Evolutionary conservation across 2,113 vertebrate species (phyloP).

Genomic region (Cebus imitator): DNA sequence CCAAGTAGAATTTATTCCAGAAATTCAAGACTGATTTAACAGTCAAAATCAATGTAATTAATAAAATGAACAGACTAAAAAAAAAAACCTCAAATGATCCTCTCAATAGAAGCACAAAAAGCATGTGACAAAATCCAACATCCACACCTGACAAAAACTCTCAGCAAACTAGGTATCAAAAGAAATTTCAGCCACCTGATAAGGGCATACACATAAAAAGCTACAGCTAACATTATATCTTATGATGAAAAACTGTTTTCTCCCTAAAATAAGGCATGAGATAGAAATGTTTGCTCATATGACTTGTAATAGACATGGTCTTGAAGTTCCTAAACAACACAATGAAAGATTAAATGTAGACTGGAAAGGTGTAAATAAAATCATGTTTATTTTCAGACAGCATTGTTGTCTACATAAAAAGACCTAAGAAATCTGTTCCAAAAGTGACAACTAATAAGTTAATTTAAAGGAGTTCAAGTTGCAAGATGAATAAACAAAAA

Average conservation of each 20-base stretch:
- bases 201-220: background rate
- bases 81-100: background rate
- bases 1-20: background rate
- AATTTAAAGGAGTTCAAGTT: background rate
- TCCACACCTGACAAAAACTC: background rate
- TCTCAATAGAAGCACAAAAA: background rate
- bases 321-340: background rate
- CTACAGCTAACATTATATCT: background rate
- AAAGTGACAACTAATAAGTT: background rate
- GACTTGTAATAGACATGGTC: background rate
- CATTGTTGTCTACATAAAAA: background rate
- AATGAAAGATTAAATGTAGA: background rate
- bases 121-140: background rate
- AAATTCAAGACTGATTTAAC: conserved; percentile 12
- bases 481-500: background rate
- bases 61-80: background rate
- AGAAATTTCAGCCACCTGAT: background rate
- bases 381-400: background rate
- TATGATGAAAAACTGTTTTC: background rate
- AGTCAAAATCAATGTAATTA: conserved; percentile 3
- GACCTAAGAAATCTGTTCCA: background rate
- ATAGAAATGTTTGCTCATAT: background rate
- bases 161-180: background rate
- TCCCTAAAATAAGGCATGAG: background rate
- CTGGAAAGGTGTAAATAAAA: background rate